Base-by-base conservation (phyloP, 1,140 invertebrate species). In the Scaptomyza pallida region DNA sequence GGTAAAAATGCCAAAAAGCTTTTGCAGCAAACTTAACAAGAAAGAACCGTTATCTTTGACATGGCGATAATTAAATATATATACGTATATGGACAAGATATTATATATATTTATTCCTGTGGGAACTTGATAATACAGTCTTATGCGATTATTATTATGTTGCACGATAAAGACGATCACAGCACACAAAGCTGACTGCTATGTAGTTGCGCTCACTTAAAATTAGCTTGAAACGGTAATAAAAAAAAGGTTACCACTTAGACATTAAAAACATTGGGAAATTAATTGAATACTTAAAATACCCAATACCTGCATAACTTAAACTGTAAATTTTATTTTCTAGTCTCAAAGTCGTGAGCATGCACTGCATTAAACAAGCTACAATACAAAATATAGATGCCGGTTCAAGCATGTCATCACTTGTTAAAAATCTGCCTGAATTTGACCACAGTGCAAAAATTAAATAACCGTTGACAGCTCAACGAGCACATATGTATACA, bases 381-480 rank as follows among this genome's bases (percentile, higher is more conserved):
- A 8, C n/a, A 30, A n/a, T 37, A 19, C 2, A 21, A 35, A n/a
- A 52, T 15, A 21, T 35, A 51, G n/a, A 51, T 12, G 33, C 15
- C 12, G n/a, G 6, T n/a, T 33, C 26, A 23, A 5, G 52, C 13
- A 26, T 16, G 17, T 30, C 21, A 43, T 26, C 35, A 41, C 41
- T 23, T 41, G 19, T 12, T 37, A 37, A 13, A 37, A 37, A 17
- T 5, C 5, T 15, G 21, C n/a, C 21, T 13, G 40, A 37, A 3
- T 56, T 43, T 33, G 48, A 51, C 9, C 26, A 17, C 9, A 35
- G 16, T 23, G 40, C 16, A 21, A n/a, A n/a, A 48, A 56, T 50
- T 30, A 26, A 43, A 51, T 62, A n/a, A 9, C 9, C 50, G 68
- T 48, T 81, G 72, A 81, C 78, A 80, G 77, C 73, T 76, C 68